Evolutionary conservation across 2,888 invertebrate species (phyloP).

Genomic region (Dorcus parallelipipedus): DNA sequence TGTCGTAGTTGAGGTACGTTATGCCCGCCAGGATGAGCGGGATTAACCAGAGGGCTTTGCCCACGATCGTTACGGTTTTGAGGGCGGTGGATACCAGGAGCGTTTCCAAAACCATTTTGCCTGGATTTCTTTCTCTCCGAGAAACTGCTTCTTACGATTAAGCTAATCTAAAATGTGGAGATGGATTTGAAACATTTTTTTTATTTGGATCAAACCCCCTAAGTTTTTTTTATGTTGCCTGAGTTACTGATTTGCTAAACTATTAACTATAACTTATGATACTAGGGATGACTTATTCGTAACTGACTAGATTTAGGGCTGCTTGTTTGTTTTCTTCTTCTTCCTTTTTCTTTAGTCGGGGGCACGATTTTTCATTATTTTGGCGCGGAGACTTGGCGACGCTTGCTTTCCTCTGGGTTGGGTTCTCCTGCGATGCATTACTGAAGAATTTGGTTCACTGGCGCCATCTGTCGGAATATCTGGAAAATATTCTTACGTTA

Average conservation of each 20-base stretch:
- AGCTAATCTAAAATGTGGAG: too few species aligned
- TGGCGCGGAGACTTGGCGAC: conserved; percentile 3
- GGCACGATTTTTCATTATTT: conserved; percentile 18
- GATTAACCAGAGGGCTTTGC: conserved; percentile 80
- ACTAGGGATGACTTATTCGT: too few species aligned
- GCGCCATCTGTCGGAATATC: background rate
- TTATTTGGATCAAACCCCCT: too few species aligned
- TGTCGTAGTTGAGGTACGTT: conserved; percentile 76
- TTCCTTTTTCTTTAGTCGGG: conserved; percentile 12
- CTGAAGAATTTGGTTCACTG: background rate
- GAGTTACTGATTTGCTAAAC: too few species aligned
- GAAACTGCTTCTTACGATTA: too few species aligned
- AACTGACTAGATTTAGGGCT: too few species aligned
- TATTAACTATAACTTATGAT: too few species aligned
- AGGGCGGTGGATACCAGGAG: conserved; percentile 74
- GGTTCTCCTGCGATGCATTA: background rate
- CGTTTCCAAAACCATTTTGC: conserved; percentile 68
- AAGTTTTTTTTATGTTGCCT: too few species aligned
- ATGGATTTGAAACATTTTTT: too few species aligned
- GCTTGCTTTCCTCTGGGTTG: background rate
- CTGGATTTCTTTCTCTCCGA: too few species aligned
- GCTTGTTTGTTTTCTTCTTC: background rate
- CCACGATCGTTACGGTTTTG: conserved; percentile 71
- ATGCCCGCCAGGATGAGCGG: conserved; percentile 79
- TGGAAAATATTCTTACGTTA: background rate